These are phyloP conservation scores for Coptodon rendalli DNA, from an alignment of 2,113 vertebrate species.

Conservation along the genomic window DNA sequence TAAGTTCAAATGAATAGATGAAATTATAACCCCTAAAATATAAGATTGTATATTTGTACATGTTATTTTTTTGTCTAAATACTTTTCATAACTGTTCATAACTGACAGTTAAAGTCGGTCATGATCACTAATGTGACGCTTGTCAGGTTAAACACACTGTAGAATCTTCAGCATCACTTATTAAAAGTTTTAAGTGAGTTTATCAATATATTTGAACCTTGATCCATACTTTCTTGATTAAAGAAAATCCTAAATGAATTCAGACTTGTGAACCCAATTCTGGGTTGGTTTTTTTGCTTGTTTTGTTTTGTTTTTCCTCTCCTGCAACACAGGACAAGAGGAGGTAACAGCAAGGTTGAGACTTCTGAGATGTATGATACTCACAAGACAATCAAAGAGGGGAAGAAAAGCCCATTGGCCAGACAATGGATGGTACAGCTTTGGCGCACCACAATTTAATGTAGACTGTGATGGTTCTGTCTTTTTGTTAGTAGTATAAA, in stretches of 20 bases:
- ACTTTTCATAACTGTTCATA: neutral
- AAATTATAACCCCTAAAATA: neutral
- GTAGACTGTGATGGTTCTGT: neutral
- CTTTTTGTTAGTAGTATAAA: neutral
- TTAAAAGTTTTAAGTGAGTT: neutral
- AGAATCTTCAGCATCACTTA: neutral
- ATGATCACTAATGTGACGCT: neutral
- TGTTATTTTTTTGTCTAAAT: neutral
- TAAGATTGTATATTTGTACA: neutral
- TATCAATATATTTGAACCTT: neutral
- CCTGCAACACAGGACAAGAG: neutral
- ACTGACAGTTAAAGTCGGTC: neutral
- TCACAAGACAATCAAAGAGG: neutral
- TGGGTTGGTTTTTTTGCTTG: neutral
- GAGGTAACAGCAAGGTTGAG: neutral
- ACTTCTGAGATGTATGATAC: neutral
- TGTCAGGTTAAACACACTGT: neutral
- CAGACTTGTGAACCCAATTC: neutral
- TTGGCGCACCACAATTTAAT: neutral
- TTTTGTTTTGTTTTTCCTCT: neutral
- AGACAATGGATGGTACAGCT: neutral
- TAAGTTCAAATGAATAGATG: neutral
- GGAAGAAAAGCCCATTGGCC: neutral
- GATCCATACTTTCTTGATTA: neutral
- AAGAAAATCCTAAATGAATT: neutral